Percentiles rank a stretch among this genome's conserved stretches.
These are phyloP conservation scores for Deilephila elpenor DNA, from an alignment of 2,888 invertebrate species.

Conservation along the genomic window DNA sequence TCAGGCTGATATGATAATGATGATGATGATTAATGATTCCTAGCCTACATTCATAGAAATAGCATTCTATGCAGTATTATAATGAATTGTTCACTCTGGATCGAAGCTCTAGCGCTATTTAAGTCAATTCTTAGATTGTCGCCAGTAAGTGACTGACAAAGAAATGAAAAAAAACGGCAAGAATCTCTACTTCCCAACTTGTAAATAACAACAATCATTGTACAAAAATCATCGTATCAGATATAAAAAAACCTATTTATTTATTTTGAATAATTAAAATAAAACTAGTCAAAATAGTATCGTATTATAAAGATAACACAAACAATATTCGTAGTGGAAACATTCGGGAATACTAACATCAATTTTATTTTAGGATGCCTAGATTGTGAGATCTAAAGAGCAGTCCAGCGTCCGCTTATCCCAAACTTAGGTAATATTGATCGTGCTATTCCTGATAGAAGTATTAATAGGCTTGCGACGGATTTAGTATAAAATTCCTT, in stretches of 20 bases:
- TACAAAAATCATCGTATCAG: no score
- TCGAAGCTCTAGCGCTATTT: no score
- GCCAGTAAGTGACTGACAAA: no score
- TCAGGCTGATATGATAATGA: no score
- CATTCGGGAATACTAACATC: neutral
- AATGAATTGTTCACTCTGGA: no score
- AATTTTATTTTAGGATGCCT: neutral
- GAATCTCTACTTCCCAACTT: no score
- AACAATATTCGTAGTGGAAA: neutral
- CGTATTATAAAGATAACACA: neutral
- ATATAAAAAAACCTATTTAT: neutral
- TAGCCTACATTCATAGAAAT: no score
- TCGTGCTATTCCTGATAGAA: neutral
- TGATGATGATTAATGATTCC: no score
- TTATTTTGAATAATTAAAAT: neutral
- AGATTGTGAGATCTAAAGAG: neutral
- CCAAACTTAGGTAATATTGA: slow-evolving; percentile 1
- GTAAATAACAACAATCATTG: no score
- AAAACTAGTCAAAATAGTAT: neutral
- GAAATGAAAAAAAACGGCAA: no score
- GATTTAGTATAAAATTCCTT: slow-evolving; percentile 12
- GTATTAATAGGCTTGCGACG: neutral
- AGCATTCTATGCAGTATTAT: no score
- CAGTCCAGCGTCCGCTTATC: neutral
- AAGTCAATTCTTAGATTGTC: no score